Evolutionary conservation across 2,888 invertebrate genomes (phyloP).

Genomic region (Chrysina gloriosa): DNA sequence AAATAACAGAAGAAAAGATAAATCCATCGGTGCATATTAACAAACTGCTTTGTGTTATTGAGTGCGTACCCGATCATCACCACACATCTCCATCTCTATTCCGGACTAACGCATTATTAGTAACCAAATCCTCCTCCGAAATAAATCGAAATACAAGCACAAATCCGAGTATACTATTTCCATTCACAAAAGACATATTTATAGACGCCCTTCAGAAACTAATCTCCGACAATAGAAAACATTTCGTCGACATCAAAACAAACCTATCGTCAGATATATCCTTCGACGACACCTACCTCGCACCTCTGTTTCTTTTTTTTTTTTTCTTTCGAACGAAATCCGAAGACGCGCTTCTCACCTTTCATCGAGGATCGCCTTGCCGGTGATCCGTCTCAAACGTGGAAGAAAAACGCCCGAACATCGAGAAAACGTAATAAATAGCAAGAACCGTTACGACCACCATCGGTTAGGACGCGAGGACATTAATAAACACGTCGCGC

Average conservation of each 20-base stretch:
- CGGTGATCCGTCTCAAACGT: neutral
- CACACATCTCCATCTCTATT: too few species aligned
- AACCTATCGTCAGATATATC: conserved; percentile 8
- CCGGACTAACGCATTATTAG: too few species aligned
- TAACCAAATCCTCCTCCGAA: too few species aligned
- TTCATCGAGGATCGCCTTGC: conserved; percentile 5
- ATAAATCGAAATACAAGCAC: too few species aligned
- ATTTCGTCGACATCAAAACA: conserved; percentile 10
- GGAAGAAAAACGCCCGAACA: conserved; percentile 5
- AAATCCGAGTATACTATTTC: too few species aligned
- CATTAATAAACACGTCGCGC: conserved; percentile 37
- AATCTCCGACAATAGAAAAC: too few species aligned
- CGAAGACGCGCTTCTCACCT: conserved; percentile 27
- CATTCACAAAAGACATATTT: too few species aligned
- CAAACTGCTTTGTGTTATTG: too few species aligned
- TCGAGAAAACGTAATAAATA: conserved; percentile 20
- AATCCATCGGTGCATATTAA: too few species aligned
- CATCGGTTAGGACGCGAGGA: conserved; percentile 3
- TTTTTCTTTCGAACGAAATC: conserved; percentile 24
- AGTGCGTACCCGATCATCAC: too few species aligned
- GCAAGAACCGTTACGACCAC: conserved; percentile 26
- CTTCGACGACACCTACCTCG: neutral
- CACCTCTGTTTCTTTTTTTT: neutral
- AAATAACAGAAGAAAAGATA: too few species aligned
- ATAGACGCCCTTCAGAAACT: too few species aligned